These are phyloP conservation scores for Halichoerus grypus DNA, from an alignment of 2,113 vertebrate genomes.

Conservation along the genomic window DNA sequence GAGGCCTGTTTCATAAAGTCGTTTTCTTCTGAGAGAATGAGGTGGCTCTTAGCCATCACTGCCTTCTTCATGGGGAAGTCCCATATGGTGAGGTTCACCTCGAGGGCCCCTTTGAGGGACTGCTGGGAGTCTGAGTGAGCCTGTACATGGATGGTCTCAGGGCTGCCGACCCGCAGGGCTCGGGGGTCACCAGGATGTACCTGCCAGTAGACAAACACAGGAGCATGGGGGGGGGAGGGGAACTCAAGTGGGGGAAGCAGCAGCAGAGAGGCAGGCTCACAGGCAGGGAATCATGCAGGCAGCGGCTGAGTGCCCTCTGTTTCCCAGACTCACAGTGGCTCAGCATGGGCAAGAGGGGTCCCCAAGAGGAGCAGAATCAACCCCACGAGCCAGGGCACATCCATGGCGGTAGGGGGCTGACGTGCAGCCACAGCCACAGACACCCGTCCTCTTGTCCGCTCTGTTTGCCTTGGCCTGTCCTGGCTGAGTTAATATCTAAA, in stretches of 20 bases:
- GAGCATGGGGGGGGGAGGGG: rapidly evolving
- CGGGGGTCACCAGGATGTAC: constrained; percentile 60
- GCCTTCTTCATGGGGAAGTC: constrained; percentile 51
- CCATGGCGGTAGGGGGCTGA: not conserved
- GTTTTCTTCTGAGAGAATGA: not conserved
- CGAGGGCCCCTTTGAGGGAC: not conserved
- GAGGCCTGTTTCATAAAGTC: constrained; percentile 48
- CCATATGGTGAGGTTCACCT: not conserved
- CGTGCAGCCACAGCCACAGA: not conserved
- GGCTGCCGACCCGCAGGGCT: not conserved
- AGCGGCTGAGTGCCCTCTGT: rapidly evolving
- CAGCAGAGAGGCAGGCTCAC: not conserved
- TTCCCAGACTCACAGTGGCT: constrained; percentile 57
- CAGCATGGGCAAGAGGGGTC: not conserved
- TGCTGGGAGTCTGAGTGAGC: constrained; percentile 5
- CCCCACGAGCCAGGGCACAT: not conserved
- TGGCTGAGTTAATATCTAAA: constrained; percentile 72
- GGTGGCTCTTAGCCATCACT: not conserved
- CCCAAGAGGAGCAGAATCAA: not conserved
- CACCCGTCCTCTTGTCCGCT: not conserved
- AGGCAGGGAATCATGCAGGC: not conserved
- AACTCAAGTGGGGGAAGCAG: not conserved
- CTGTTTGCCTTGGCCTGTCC: constrained; percentile 3
- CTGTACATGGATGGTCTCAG: constrained; percentile 53
- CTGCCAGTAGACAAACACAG: constrained; percentile 7